Evolutionary conservation across 2,797 vertebrate species (phyloP).

Genomic region (Vultur gryphus): DNA sequence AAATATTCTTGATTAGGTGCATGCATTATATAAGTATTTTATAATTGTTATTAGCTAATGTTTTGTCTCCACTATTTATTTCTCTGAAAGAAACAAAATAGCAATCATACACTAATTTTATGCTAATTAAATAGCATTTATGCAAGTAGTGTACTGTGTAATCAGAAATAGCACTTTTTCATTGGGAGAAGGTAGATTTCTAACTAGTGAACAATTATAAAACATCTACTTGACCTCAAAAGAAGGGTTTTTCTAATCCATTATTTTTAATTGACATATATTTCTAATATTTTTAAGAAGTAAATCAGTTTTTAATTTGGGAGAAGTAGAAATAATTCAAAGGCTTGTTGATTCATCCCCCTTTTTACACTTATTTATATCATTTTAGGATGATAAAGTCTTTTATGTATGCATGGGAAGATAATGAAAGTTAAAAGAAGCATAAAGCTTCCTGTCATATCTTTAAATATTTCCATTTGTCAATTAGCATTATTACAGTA

Average conservation of each 20-base stretch:
- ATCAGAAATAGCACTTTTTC: background rate
- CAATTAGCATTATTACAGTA: background rate
- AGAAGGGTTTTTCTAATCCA: background rate
- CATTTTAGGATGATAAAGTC: background rate
- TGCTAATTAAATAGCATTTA: constrained; percentile 13
- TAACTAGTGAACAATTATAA: background rate
- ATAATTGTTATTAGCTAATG: constrained; percentile 3
- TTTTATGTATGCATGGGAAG: background rate
- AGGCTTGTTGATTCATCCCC: background rate
- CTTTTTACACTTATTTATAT: background rate
- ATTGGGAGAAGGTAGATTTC: background rate
- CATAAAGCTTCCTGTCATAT: background rate
- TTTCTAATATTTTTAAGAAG: background rate
- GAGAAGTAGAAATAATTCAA: background rate
- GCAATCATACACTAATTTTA: background rate
- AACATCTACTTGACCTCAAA: background rate
- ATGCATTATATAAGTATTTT: background rate
- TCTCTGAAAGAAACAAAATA: constrained; percentile 18
- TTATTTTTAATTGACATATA: background rate
- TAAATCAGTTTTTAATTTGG: background rate
- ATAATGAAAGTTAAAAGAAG: background rate
- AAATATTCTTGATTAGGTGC: background rate
- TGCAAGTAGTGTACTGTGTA: background rate
- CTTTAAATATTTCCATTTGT: background rate
- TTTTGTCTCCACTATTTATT: constrained; percentile 19